These are phyloP conservation scores for Augiades crinisus DNA, from an alignment of 2,888 invertebrate species.

Conservation along the genomic window DNA sequence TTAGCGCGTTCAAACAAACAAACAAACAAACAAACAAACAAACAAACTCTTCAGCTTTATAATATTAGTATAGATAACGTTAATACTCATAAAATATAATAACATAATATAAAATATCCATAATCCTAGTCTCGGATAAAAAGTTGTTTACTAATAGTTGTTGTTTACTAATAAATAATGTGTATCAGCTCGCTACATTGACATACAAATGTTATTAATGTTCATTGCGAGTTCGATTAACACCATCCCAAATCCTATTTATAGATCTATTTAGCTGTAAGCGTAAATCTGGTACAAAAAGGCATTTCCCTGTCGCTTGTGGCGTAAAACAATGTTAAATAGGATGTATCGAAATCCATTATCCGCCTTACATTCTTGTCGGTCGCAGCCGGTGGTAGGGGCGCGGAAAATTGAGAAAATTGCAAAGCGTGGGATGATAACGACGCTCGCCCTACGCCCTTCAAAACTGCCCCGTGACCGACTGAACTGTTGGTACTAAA, in stretches of 20 bases:
- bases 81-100: too few relatives aligned
- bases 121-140: too few relatives aligned
- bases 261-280: neutral
- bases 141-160: too few relatives aligned
- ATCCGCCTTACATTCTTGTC: conserved; percentile 4
- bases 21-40: too few relatives aligned
- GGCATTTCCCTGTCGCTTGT: neutral
- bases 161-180: too few relatives aligned
- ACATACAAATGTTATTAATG: conserved; percentile 51
- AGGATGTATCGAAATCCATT: conserved; percentile 16
- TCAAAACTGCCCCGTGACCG: neutral
- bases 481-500: neutral
- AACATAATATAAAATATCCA: too few relatives aligned
- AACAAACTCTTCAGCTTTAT: too few relatives aligned
- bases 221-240: too few relatives aligned
- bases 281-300: conserved; percentile 14
- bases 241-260: neutral
- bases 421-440: conserved; percentile 28
- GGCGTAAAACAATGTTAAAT: conserved; percentile 10
- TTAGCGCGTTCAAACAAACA: too few relatives aligned
- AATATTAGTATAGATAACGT: too few relatives aligned
- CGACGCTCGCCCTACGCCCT: too few relatives aligned
- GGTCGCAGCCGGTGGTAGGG: conserved; percentile 51
- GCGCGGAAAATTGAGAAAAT: conserved; percentile 60
- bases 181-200: too few relatives aligned